Conservation (phyloP, 1,140 invertebrate genomes). For the Cydia fagiglandana region DNA sequence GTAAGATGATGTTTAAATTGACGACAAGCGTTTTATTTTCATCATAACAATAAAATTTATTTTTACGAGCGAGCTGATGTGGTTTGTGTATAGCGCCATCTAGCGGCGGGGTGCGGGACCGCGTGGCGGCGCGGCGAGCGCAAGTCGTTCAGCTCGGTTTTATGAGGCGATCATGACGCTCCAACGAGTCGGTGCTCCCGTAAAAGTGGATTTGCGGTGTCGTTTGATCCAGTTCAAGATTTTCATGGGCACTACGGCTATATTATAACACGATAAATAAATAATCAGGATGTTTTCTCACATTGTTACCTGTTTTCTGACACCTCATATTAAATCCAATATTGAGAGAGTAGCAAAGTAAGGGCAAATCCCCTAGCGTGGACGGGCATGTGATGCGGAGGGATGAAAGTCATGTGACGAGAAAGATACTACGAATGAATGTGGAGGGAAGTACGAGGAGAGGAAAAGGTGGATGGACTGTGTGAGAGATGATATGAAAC, state of each 20-base stretch:
- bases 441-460: no score
- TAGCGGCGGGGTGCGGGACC: constrained; percentile 48
- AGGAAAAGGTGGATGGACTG: no score
- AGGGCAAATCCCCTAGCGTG: no score
- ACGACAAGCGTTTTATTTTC: constrained; percentile 79
- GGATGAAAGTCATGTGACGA: no score
- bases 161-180: constrained; percentile 57
- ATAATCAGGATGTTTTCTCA: neutral
- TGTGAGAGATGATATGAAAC: no score
- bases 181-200: constrained; percentile 53
- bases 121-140: constrained; percentile 44
- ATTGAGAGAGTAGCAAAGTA: no score
- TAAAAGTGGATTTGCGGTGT: constrained; percentile 54
- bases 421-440: no score
- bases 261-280: neutral
- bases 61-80: constrained; percentile 66
- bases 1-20: constrained; percentile 79
- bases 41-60: constrained; percentile 80
- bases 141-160: constrained; percentile 59
- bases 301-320: neutral
- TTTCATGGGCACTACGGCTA: constrained; percentile 1
- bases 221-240: constrained; percentile 21
- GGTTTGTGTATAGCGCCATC: constrained; percentile 61
- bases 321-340: no score
- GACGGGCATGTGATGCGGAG: no score